Conservation (phyloP, 2,797 vertebrate genomes). For the Pantherophis alleghaniensis region DNA sequence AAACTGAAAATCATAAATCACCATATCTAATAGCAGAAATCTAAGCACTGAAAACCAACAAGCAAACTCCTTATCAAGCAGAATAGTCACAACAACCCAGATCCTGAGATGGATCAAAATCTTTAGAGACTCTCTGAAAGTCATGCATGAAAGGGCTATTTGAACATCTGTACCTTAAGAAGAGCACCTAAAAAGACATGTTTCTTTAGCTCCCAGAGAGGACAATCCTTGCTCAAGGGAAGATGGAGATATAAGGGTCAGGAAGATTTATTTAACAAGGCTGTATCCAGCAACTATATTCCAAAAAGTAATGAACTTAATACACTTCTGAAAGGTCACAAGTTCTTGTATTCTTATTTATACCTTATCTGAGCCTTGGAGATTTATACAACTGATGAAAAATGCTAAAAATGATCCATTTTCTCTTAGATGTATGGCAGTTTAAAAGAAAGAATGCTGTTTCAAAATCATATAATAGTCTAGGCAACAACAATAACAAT, state of each 20-base stretch:
- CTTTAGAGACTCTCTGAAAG: background rate
- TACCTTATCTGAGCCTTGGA: background rate
- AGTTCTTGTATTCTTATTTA: background rate
- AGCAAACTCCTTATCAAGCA: background rate
- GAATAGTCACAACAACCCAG: background rate
- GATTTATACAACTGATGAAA: background rate
- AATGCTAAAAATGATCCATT: background rate
- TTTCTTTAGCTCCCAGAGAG: background rate
- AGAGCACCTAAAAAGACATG: background rate
- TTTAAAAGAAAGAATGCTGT: background rate
- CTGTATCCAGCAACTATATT: slow-evolving; percentile 6
- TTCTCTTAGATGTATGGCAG: background rate
- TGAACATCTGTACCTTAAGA: background rate
- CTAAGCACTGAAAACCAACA: background rate
- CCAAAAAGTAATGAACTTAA: background rate
- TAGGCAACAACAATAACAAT: background rate
- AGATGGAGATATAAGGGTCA: background rate
- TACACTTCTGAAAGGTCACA: background rate
- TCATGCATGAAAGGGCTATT: background rate
- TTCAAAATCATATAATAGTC: background rate
- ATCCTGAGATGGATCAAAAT: background rate
- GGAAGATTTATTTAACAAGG: background rate
- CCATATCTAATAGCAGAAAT: background rate
- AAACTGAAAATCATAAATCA: background rate
- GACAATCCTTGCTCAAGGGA: background rate